Evolutionary conservation across 2,888 invertebrate genomes (phyloP), one percentile per base, ranked within the genome.

Genomic region (Athalia rosae): DNA sequence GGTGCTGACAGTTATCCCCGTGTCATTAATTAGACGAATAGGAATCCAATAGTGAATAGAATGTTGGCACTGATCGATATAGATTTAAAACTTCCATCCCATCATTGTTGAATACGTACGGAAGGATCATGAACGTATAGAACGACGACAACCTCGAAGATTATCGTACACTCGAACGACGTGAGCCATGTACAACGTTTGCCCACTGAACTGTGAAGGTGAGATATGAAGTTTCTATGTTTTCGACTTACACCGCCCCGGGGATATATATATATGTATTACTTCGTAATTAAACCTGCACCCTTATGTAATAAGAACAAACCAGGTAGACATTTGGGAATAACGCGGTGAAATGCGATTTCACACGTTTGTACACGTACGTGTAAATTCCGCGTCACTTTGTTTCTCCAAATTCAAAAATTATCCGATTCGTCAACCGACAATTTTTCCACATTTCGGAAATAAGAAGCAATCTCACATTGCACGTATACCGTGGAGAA

Each of bases 171-270:
- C 58, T 71, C 56, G 56, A 71, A 71, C 71, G 58, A 50, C 69
- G 56, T 71, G 41, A n/a, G 56, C 13, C 56, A 71, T n/a, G n/a
- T 71, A 71, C 43, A 71, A 56, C 71, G 43, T 58, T 71, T 13
- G 71, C 9, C 45, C 58, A 71, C 71, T 50, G 71, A 71, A 71
- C 58, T 56, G 58, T 56, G 11, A 71, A 67, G 71, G 45, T 41
- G 45, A 71, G 71, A 71, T 71, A 71, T 71, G 71, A 71, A 71
- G 71, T 71, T 71, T 67, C 50, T 67, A 67, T 53, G 15, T 50
- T 50, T 71, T 45, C 56, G 43, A 43, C 43, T 58, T 15, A 41
- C 67, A 8, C 67, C 53, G n/a, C 67, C 67, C 53, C 41, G 67
- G 67, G 53, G 67, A 67, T 50, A 53, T 67, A 45, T 56, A 9